Base-by-base conservation (phyloP, 2,888 invertebrate species). In the Trissonchulus sp. region DNA sequence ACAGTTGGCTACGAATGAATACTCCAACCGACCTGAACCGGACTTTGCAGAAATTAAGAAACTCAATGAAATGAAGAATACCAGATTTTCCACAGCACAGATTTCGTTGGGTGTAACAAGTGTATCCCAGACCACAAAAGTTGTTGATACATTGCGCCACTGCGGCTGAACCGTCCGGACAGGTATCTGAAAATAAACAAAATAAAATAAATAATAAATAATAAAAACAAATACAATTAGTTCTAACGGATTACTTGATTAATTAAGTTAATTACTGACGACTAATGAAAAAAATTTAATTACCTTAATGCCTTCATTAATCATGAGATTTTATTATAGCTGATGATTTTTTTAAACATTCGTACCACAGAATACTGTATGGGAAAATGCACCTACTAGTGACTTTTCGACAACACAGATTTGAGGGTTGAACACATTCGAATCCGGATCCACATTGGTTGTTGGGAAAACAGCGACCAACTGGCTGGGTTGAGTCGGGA, bases 401-500 rank as follows among this genome's bases (percentile, higher is more conserved):
- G 8, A 65, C 35, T 15, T 15, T 8, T 30, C 33, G 8, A n/a
- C 68, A 65, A 28, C 68, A 65, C 8, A 65, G 31, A 65, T 65
- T 33, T 28, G 33, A 15, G n/a, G 68, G 15, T 28, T 8, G 35
- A 30, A 72, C 69, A 33, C 74, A 74, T 28, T n/a, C 2, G 30
- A 74, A 74, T 28, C 74, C 74, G 36, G 68, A 28, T 2, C 74
- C 74, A 33, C 74, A 74, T 3, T 3, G 3, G 31, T 3, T 23
- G n/a, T 38, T 30, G n/a, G 35, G 36, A 28, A 71, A 71, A 28
- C 71, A 71, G 3, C 33, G 71, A 33, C 71, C 71, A 3, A 34
- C 71, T 3, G 71, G 33, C 75, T 83, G 82, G 30, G 82, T 82
- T 72, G 83, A 82, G 77, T 83, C 83, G 30, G 82, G 78, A 78